Evolutionary conservation across 2,113 vertebrate species (phyloP).

Genomic region (Podarcis cretensis): DNA sequence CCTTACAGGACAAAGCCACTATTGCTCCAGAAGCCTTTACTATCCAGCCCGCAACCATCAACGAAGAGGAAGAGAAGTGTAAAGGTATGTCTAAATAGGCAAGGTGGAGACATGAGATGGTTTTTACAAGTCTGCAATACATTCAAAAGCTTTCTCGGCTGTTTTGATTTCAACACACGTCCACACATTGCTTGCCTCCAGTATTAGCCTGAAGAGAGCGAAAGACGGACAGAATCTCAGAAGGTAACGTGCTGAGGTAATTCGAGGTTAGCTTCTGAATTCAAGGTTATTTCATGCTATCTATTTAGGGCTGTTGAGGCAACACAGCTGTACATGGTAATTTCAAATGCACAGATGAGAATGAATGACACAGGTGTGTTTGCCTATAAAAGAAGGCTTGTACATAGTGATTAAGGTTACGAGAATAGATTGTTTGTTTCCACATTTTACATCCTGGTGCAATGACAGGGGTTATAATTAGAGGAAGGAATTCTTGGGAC

Average conservation of each 20-base stretch:
- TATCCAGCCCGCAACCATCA: conserved; percentile 37
- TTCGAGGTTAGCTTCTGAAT: conserved; percentile 1
- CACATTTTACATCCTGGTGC: background rate
- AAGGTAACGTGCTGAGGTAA: background rate
- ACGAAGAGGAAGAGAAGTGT: conserved; percentile 65
- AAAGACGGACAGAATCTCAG: background rate
- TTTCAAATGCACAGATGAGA: background rate
- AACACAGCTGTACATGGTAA: background rate
- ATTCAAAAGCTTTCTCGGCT: background rate
- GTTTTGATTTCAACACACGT: background rate
- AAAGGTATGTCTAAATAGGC: conserved; percentile 51
- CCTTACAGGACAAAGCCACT: conserved; percentile 55
- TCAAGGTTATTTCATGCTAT: background rate
- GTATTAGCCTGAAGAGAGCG: background rate
- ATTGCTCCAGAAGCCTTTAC: conserved; percentile 40
- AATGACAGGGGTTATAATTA: background rate
- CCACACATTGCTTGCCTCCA: background rate
- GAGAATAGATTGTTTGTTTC: background rate
- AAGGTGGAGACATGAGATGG: background rate
- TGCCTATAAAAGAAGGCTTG: background rate
- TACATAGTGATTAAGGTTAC: background rate
- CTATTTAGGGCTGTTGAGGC: background rate
- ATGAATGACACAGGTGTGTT: background rate
- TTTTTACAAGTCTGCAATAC: background rate
- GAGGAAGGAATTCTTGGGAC: background rate